Evolutionary conservation across 2,797 vertebrate species (phyloP), one percentile per base, ranked within the genome.

Genomic region (Pelobates cultripes): DNA sequence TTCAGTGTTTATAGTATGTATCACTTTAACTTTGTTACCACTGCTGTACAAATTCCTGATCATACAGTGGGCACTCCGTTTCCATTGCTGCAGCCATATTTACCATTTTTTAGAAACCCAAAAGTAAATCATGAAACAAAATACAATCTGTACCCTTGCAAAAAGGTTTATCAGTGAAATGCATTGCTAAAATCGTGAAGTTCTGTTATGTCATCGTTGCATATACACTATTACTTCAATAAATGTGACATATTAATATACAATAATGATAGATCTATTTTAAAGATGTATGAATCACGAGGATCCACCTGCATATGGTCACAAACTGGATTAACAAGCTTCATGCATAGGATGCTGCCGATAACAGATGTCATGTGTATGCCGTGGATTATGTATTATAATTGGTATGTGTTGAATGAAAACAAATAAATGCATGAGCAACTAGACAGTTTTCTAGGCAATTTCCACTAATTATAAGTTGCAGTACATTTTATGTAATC

Each of bases 281-380:
- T 60, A 15, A 63, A 17, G 68, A 51, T 40, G 43, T 61, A 73
- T 57, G 7, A 69, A 4, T 68, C 3, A 60, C 9, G 43, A 61
- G 67, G 43, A 70, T 63, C 73, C 55, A 44, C 79, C 79, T 75
- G 63, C 4, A 13, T 4, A 61, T 4, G 17, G 28, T 80, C 69
- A 75, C 4, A 28, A 70, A 76, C 73, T 28, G 14, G 67, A 63
- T 14, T 47, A 63, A 81, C 79, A 51, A 28, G 73, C 53, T 81
- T n/a, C 45, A 57, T 47, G 45, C 67, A 57, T 28, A 1, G 2
- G 17, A 61, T 70, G 13, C 8, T 17, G 47, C n/a, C 64, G 43
- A 14, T 40, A 40, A 13, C 9, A 51, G 43, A 42, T 61, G 57
- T 42, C 44, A 17, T 53, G 28, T 40, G 43, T 55, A 73, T 67